phyloP scores from a whole-genome alignment of 2,888 invertebrate genomes.

The Brachynemurus nebulosus region DNA sequence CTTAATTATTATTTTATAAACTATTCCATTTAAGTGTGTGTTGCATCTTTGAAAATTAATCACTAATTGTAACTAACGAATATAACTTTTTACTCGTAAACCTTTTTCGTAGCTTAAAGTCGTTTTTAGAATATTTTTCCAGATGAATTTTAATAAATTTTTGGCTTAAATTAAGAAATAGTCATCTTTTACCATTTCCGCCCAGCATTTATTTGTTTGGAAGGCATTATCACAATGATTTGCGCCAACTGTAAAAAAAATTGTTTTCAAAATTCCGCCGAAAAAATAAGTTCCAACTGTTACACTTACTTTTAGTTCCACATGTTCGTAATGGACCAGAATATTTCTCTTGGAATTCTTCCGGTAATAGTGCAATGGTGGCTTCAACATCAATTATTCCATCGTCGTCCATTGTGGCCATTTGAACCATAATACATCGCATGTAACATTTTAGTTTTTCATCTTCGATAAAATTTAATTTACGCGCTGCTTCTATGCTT shows the following conservation, averaged over 20 bases:
- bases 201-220: constrained; percentile 21
- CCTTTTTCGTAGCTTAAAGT: too few species aligned
- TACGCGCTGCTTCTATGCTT: constrained; percentile 21
- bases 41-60: too few species aligned
- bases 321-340: constrained; percentile 20
- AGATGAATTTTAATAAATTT: too few species aligned
- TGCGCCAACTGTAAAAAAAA: constrained; percentile 19
- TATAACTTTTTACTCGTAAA: too few species aligned
- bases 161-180: constrained; percentile 7
- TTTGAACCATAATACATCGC: constrained; percentile 23
- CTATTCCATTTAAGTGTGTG: too few species aligned
- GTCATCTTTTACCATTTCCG: constrained; percentile 11
- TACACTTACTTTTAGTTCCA: constrained; percentile 23
- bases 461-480: constrained; percentile 21
- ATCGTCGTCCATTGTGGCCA: constrained; percentile 24
- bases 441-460: constrained; percentile 22
- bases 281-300: constrained; percentile 22
- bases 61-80: too few species aligned
- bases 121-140: too few species aligned
- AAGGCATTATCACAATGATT: constrained; percentile 21
- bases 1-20: too few species aligned
- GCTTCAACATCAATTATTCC: constrained; percentile 26
- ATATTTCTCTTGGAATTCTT: constrained; percentile 19
- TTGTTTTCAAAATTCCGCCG: constrained; percentile 24
- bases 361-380: constrained; percentile 24